Evolutionary conservation across 2,797 vertebrate species (phyloP), one percentile per base, ranked within the genome.

Genomic region (Tenualosa thibaudeaui): DNA sequence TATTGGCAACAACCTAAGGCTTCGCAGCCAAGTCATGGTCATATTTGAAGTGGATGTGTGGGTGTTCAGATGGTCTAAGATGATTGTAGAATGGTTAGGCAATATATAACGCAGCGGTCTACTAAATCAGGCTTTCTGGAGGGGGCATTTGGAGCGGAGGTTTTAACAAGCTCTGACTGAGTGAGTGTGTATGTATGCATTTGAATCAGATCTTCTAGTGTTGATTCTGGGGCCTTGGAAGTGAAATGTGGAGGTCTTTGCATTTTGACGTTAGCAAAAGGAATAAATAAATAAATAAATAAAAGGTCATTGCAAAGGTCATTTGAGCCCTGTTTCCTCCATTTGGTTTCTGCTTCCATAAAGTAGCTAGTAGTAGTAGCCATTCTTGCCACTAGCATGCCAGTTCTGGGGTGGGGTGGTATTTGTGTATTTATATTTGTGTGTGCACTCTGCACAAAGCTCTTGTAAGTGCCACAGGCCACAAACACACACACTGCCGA

Each of bases 41-140:
- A 78, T 78, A 78, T 78, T 78, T 78, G 71, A 40, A 75, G 7
- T 37, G 5, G 22, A 78, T 78, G 37, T 37, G 71, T 78, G 71
- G 71, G 71, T 19, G 71, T 78, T 78, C 71, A 78, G 71, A 78
- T 78, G 71, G 71, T 22, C 5, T 46, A 78, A 9, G 10, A 51
- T 46, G 71, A 40, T 78, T 43, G 71, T 43, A 46, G 17, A 78
- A 78, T 7, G 71, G 5, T 78, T 46, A 46, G 37, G 71, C 40
- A 78, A 78, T 78, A 46, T 78, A 78, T 8, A 46, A 40, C 40
- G 17, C 17, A 22, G 71, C 22, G 71, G 19, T 40, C 17, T 46
- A 46, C 37, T 51, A 51, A 78, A 19, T 78, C 37, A 19, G 26
- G 19, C 13, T 78, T 78, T 78, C 37, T 78, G 40, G 40, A 78